A percentile compares a stretch with the other conserved stretches of the same genome.
Conservation (phyloP, 2,113 vertebrate genomes). For the Dissostichus mawsoni region DNA sequence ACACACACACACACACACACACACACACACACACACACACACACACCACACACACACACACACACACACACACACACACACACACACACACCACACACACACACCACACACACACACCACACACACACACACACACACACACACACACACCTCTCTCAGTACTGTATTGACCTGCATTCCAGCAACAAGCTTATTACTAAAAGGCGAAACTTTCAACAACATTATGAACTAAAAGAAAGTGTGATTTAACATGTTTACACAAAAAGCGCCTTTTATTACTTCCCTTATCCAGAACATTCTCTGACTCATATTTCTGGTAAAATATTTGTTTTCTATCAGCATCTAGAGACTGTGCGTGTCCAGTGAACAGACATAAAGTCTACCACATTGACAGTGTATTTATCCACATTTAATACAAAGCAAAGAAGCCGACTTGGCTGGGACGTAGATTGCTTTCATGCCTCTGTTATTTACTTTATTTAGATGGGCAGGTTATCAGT, state of each 20-base stretch:
- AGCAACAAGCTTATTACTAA: conserved; percentile 7
- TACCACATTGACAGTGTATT: conserved; percentile 4
- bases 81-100: background rate
- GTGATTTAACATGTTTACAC: conserved; percentile 2
- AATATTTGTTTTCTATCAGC: conserved; percentile 8
- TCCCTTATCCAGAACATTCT: conserved; percentile 19
- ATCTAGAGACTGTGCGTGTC: conserved; percentile 1
- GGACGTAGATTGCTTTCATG: background rate
- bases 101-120: background rate
- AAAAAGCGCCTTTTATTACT: background rate
- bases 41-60: no score
- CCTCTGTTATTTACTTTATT: conserved; percentile 30
- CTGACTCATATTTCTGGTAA: conserved; percentile 31
- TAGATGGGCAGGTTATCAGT: conserved; percentile 5
- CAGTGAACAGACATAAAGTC: conserved; percentile 18
- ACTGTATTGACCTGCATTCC: conserved; percentile 13
- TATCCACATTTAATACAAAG: conserved; percentile 5
- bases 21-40: background rate
- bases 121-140: background rate
- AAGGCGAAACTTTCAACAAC: background rate
- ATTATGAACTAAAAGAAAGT: background rate
- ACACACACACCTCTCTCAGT: background rate
- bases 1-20: background rate
- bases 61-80: background rate
- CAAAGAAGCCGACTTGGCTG: background rate